These are phyloP conservation scores for Harpagoxenus sublaevis DNA, from an alignment of 2,888 invertebrate genomes.

Conservation along the genomic window DNA sequence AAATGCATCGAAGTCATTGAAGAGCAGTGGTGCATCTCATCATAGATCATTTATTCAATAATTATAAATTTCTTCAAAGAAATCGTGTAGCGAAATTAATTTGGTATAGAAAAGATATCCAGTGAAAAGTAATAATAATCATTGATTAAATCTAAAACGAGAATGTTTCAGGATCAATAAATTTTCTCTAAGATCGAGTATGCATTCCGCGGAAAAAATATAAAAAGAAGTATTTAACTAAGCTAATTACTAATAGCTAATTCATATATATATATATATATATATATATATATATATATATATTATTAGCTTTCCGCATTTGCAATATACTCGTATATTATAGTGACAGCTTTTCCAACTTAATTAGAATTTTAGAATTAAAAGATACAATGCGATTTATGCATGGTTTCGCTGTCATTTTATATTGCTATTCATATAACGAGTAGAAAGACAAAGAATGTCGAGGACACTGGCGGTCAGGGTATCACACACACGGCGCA, in stretches of 20 bases:
- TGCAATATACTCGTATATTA: neutral
- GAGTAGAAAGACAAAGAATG: neutral
- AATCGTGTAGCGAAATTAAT: neutral
- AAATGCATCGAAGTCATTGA: constrained; percentile 36
- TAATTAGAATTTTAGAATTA: neutral
- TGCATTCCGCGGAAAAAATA: neutral
- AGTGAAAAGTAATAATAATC: neutral
- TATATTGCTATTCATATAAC: neutral
- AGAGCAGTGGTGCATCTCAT: neutral
- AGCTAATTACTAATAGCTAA: neutral
- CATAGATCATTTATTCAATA: neutral
- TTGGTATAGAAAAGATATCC: neutral
- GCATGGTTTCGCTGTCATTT: neutral
- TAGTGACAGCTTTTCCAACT: neutral
- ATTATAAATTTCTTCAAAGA: neutral
- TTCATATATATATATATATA: neutral
- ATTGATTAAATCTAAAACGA: neutral
- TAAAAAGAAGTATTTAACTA: neutral
- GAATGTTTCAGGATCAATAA: neutral
- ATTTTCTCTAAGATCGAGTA: neutral
- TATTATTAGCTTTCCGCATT: neutral
- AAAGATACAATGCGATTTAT: neutral
- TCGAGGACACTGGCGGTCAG: neutral
- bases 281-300: no score
- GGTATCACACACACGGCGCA: neutral